phyloP scores from a whole-genome alignment of 2,113 vertebrate species.

The Heptranchias perlo region DNA sequence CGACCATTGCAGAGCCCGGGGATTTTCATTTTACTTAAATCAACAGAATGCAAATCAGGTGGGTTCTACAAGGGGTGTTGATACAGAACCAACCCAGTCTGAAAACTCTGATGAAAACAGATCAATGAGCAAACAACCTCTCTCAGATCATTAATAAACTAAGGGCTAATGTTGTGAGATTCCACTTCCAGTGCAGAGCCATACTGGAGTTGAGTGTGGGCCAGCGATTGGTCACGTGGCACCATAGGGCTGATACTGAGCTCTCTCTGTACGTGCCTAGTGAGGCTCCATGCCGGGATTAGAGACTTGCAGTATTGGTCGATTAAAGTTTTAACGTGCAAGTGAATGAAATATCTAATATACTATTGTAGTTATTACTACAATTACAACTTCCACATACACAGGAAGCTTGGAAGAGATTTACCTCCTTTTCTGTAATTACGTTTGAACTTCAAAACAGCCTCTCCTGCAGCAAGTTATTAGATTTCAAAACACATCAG shows the following conservation, averaged over 20 bases:
- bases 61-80: not conserved
- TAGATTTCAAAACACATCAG: not conserved
- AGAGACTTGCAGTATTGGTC: not conserved
- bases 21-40: not conserved
- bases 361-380: not conserved
- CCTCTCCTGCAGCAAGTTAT: not conserved
- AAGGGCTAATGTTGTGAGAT: not conserved
- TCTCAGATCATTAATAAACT: not conserved
- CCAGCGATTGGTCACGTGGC: not conserved
- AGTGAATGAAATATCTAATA: not conserved
- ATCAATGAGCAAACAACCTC: not conserved
- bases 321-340: not conserved
- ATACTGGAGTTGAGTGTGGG: not conserved
- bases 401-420: not conserved
- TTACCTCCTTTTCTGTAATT: not conserved
- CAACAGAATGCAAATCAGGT: not conserved
- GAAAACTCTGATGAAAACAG: not conserved
- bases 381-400: not conserved
- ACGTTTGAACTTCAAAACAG: not conserved
- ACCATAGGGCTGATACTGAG: too few species aligned
- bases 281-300: not conserved
- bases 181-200: not conserved
- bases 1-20: not conserved
- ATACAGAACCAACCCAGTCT: not conserved
- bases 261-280: not conserved